phyloP scores from a whole-genome alignment of 2,888 invertebrate genomes.

The Andrena camellia region DNA sequence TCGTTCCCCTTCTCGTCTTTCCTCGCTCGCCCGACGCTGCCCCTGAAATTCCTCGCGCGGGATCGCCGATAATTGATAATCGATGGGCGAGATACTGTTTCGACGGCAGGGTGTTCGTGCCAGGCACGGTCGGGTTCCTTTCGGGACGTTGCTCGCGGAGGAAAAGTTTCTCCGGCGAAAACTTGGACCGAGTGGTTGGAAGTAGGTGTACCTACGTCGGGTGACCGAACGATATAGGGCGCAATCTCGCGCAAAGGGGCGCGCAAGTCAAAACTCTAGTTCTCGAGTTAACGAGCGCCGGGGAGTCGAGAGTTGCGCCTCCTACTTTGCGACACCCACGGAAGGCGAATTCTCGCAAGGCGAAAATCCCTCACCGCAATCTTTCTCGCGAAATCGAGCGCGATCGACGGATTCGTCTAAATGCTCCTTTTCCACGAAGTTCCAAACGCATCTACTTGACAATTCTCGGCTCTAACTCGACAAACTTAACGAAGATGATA shows the following conservation, averaged over 20 bases:
- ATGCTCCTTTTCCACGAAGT: too few species aligned
- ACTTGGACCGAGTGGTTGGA: conserved; percentile 53
- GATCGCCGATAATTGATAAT: conserved; percentile 24
- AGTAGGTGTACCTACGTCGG: conserved; percentile 29
- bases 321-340: conserved; percentile 31
- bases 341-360: too few species aligned
- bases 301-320: conserved; percentile 31
- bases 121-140: conserved; percentile 33
- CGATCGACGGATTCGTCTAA: background rate
- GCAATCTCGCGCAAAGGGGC: conserved; percentile 41
- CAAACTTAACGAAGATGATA: too few species aligned
- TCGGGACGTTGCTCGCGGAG: conserved; percentile 28
- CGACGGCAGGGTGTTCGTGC: conserved; percentile 39
- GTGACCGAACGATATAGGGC: conserved; percentile 38
- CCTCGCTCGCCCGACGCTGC: background rate
- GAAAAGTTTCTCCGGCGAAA: conserved; percentile 62
- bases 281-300: conserved; percentile 52
- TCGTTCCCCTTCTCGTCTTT: background rate
- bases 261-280: conserved; percentile 49
- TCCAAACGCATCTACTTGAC: too few species aligned
- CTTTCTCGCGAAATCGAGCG: conserved; percentile 10
- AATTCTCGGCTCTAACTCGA: too few species aligned
- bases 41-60: conserved; percentile 24
- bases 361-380: conserved; percentile 32
- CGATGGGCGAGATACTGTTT: conserved; percentile 36